These are phyloP conservation scores for Tetranychus cinnabarinus DNA, from an alignment of 1,140 invertebrate genomes.

Conservation along the genomic window DNA sequence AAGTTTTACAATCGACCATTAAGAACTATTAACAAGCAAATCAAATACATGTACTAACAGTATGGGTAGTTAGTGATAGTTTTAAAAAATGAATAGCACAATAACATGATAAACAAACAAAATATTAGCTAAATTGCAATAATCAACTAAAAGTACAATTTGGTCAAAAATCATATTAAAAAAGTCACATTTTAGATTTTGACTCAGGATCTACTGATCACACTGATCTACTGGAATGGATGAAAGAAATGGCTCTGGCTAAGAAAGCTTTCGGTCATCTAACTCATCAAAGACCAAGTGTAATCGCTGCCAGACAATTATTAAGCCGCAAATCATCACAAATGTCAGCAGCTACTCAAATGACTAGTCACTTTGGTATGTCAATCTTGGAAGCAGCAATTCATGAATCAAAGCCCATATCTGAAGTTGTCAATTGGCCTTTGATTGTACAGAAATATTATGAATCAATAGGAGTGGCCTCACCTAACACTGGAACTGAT, in stretches of 20 bases:
- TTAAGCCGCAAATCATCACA: not conserved
- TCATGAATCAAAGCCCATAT: constrained; percentile 11
- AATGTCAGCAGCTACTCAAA: not conserved
- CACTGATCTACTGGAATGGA: too few relatives aligned
- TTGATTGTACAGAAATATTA: constrained; percentile 15
- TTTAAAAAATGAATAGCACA: too few relatives aligned
- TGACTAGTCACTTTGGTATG: constrained; percentile 2
- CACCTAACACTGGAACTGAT: not conserved
- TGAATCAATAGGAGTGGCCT: constrained; percentile 11
- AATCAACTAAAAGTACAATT: too few relatives aligned
- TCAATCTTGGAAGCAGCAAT: constrained; percentile 3
- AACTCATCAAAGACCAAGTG: constrained; percentile 1
- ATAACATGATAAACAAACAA: too few relatives aligned
- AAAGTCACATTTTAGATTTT: too few relatives aligned
- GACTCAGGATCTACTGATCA: too few relatives aligned
- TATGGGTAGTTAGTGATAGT: too few relatives aligned
- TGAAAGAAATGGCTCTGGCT: not conserved
- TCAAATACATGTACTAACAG: too few relatives aligned
- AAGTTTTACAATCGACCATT: too few relatives aligned
- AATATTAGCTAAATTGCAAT: too few relatives aligned
- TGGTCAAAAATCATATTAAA: too few relatives aligned
- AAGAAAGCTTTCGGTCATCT: constrained; percentile 3
- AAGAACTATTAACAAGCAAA: too few relatives aligned
- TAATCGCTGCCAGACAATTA: constrained; percentile 4
- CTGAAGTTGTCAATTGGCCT: constrained; percentile 16